Conservation (phyloP, 1,140 invertebrate genomes). For the Anastrepha ludens region DNA sequence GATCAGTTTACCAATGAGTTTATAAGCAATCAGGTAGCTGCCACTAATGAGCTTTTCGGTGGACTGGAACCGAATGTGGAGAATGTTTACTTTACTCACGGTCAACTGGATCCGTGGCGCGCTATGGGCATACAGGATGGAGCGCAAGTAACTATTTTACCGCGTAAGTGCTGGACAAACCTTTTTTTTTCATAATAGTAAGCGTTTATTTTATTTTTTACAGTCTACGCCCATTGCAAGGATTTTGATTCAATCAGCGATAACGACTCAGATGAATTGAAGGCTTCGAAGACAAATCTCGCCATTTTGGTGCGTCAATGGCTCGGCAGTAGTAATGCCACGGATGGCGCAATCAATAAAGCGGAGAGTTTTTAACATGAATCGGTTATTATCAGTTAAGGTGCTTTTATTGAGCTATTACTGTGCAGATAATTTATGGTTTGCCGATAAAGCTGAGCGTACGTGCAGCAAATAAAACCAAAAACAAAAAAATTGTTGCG, state of each 20-base stretch:
- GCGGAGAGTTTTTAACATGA: neutral
- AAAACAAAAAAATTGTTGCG: too few relatives aligned
- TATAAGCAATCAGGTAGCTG: constrained; percentile 69
- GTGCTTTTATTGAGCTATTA: too few relatives aligned
- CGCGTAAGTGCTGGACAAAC: constrained; percentile 60
- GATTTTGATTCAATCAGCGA: constrained; percentile 77
- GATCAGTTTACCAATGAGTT: constrained; percentile 63
- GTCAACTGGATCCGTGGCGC: constrained; percentile 81
- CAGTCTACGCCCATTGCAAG: constrained; percentile 81
- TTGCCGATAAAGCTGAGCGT: too few relatives aligned
- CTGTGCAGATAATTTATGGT: too few relatives aligned
- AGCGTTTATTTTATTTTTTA: neutral
- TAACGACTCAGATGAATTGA: constrained; percentile 76
- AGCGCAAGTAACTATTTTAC: constrained; percentile 65
- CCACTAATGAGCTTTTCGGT: constrained; percentile 79
- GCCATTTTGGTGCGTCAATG: constrained; percentile 67
- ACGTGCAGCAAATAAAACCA: too few relatives aligned
- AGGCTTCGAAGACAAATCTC: constrained; percentile 66
- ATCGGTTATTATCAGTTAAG: too few relatives aligned
- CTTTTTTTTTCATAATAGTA: neutral
- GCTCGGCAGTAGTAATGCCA: constrained; percentile 54
- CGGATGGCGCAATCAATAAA: neutral
- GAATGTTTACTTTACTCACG: constrained; percentile 81
- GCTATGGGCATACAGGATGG: constrained; percentile 76
- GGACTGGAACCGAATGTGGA: constrained; percentile 76